phyloP scores from a whole-genome alignment of 2,113 vertebrate species.

The Triplophysa siluroides region DNA sequence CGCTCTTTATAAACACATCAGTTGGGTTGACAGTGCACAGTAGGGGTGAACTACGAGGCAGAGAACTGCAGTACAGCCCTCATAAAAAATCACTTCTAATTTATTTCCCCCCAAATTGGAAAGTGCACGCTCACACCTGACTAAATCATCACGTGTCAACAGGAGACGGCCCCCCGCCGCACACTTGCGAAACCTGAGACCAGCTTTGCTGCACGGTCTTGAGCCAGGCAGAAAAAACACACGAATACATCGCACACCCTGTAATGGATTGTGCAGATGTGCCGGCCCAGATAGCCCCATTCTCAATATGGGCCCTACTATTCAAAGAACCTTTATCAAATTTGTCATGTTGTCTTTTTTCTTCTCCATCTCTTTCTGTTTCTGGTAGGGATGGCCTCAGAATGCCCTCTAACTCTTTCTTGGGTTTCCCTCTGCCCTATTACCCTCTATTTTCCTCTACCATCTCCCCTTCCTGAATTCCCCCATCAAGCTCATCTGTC shows the following conservation, averaged over 20 bases:
- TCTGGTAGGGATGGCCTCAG: conserved; percentile 48
- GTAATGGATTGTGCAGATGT: conserved; percentile 98
- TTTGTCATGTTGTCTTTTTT: conserved; percentile 62
- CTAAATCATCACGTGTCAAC: conserved; percentile 99
- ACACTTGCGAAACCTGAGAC: conserved; percentile 92
- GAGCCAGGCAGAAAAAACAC: conserved; percentile 82
- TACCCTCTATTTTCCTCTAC: conserved; percentile 35
- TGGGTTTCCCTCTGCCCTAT: conserved; percentile 20
- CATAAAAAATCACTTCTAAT: conserved; percentile 99
- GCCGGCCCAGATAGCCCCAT: conserved; percentile 62
- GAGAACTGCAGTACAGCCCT: conserved; percentile 83
- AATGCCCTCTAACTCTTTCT: conserved; percentile 58
- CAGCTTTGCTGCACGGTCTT: conserved; percentile 91
- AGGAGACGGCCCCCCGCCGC: conserved; percentile 94
- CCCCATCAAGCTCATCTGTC: conserved; percentile 51
- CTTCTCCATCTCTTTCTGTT: not conserved
- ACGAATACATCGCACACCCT: conserved; percentile 53
- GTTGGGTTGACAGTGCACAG: conserved; percentile 74
- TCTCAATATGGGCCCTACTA: conserved; percentile 64
- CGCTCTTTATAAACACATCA: conserved; percentile 82
- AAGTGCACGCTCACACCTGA: conserved; percentile 99
- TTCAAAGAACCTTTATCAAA: conserved; percentile 74
- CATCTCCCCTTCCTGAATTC: conserved; percentile 16
- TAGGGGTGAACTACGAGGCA: conserved; percentile 58
- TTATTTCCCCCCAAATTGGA: conserved; percentile 99